phyloP scores from a whole-genome alignment of 2,113 vertebrate species.

The Zootoca vivipara region DNA sequence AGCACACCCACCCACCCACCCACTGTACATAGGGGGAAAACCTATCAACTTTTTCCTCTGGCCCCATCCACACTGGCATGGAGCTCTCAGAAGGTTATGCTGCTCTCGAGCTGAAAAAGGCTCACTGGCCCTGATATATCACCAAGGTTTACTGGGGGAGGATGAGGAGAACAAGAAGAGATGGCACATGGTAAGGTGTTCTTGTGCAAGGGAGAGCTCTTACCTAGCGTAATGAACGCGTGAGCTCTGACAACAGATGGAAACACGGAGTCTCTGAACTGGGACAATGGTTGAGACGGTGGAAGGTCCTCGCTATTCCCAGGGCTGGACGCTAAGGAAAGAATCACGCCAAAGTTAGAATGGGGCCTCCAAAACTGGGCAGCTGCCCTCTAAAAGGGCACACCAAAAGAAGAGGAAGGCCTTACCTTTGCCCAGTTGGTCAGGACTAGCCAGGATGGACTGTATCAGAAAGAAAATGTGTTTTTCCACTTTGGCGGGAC shows the following conservation, averaged over 20 bases:
- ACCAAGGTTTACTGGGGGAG: background rate
- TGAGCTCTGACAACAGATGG: constrained; percentile 87
- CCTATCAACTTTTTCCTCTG: too few species aligned
- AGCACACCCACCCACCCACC: too few species aligned
- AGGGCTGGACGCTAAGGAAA: constrained; percentile 39
- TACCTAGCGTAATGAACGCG: constrained; percentile 90
- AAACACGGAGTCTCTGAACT: constrained; percentile 81
- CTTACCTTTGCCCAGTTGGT: constrained; percentile 74
- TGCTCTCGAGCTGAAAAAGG: too few species aligned
- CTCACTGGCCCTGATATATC: too few species aligned
- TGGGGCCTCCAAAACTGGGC: rapidly evolving
- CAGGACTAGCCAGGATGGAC: constrained; percentile 83
- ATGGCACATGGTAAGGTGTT: rapidly evolving
- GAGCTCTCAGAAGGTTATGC: too few species aligned
- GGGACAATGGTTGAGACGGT: constrained; percentile 76
- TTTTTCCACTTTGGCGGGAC: constrained; percentile 84
- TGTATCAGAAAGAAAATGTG: constrained; percentile 87
- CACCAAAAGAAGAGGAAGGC: background rate
- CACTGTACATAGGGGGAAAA: too few species aligned
- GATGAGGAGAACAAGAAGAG: background rate
- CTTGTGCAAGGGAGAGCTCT: background rate
- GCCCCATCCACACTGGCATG: too few species aligned
- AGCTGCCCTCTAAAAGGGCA: background rate
- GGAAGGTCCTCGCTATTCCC: constrained; percentile 54
- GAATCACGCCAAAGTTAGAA: background rate